Conservation (phyloP, 2,113 vertebrate species). For the Zosterops pallidus region DNA sequence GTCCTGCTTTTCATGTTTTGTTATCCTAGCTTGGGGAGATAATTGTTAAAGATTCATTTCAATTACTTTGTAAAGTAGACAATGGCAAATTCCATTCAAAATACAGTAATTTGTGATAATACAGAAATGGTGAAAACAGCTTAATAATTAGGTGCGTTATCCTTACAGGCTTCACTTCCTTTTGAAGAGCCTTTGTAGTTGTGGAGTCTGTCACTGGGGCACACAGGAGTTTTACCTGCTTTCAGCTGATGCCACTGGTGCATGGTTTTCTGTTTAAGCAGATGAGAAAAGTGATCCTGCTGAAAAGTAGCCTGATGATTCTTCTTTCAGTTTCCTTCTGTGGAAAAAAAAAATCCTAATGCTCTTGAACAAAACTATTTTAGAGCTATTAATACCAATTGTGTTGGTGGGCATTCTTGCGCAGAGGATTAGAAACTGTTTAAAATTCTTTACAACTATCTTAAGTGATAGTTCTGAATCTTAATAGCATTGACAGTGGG, state of each 20-base stretch:
- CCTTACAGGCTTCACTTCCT: neutral
- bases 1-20: neutral
- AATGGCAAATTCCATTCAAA: neutral
- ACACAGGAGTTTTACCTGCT: neutral
- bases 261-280: neutral
- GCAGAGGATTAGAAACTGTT: neutral
- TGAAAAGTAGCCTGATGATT: neutral
- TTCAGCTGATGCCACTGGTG: neutral
- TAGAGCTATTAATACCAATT: neutral
- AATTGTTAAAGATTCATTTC: neutral
- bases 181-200: neutral
- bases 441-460: neutral
- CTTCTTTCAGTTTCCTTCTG: neutral
- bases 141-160: neutral
- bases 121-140: neutral
- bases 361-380: neutral
- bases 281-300: neutral
- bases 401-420: constrained; percentile 26
- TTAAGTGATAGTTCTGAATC: neutral
- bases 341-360: neutral
- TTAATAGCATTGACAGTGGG: neutral
- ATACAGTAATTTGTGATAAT: neutral
- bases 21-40: neutral
- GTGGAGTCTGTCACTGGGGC: neutral
- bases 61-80: neutral